Evolutionary conservation across 2,888 invertebrate genomes (phyloP), one percentile per base, ranked within the genome.

Genomic region (Smittia sp.): DNA sequence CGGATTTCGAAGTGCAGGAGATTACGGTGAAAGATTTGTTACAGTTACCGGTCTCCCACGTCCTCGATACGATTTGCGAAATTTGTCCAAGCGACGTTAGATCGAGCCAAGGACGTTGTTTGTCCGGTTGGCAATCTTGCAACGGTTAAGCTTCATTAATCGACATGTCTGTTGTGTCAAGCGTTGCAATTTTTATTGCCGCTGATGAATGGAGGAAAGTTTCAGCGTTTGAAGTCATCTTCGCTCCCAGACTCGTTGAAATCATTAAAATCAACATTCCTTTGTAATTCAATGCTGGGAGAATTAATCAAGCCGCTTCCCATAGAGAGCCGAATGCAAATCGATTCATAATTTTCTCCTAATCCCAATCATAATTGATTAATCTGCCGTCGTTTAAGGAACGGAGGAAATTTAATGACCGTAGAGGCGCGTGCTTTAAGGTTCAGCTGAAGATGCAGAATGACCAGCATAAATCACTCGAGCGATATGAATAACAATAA

Each of bases 11-110:
- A 67, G 24, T 67, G 3, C 46, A 46, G 13, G 46, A 46, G 46
- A 13, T 46, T 46, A 46, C 22, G 58, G 63, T 63, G 63, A 63
- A 63, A 63, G 63, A 63, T 63, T 63, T 63, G 63, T 27, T n/a
- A 63, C 63, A 63, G 63, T 63, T 63, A 63, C 11, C 6, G 6
- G 6, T 22, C 58, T 20, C 58, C 58, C 18, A 58, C 58, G 22
- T 15, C 39, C 13, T 46, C 46, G 46, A 46, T 11, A 11, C n/a
- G n/a, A 46, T n/a, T 46, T n/a, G 46, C 46, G 32, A 46, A 46
- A 46, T 15, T 3, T 11, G 46, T 46, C 46, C 46, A 46, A 46
- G 46, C 11, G 13, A 39, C n/a, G 46, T 46, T 46, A 46, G 46
- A 46, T n/a, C 13, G 39, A 46, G 11, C 46, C 4, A 11, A 46